These are phyloP conservation scores for Helobdella robusta DNA, from an alignment of 2,888 invertebrate genomes.

Conservation along the genomic window DNA sequence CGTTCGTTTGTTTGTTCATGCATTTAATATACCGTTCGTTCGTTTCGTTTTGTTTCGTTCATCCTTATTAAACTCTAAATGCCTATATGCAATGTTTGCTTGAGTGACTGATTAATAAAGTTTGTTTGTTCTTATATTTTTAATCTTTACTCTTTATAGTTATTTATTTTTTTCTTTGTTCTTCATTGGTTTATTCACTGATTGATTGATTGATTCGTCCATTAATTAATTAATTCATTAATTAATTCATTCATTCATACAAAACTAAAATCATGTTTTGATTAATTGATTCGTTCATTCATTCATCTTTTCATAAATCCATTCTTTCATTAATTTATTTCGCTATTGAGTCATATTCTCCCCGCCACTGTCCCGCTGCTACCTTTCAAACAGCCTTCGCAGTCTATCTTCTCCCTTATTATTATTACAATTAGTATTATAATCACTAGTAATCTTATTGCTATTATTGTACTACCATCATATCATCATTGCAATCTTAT, in stretches of 20 bases:
- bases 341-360: background rate
- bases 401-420: too few species aligned
- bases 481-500: too few species aligned
- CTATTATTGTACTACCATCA: too few species aligned
- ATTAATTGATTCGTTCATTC: conserved; percentile 7
- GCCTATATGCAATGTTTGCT: background rate
- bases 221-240: conserved; percentile 9
- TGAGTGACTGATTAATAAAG: background rate
- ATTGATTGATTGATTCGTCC: conserved; percentile 4
- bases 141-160: background rate
- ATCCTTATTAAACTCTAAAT: background rate
- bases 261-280: background rate
- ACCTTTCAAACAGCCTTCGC: too few species aligned
- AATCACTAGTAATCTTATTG: too few species aligned
- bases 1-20: conserved; percentile 9
- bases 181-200: conserved; percentile 1
- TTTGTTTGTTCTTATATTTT: background rate
- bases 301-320: background rate
- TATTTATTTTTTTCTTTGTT: background rate
- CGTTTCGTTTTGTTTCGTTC: background rate
- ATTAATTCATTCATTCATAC: conserved; percentile 8
- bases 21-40: background rate
- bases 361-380: too few species aligned
- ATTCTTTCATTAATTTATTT: conserved; percentile 12
- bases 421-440: too few species aligned